Evolutionary conservation across 1,140 invertebrate species (phyloP), one percentile per base, ranked within the genome.

Genomic region (Plectrocnemia conspersa): DNA sequence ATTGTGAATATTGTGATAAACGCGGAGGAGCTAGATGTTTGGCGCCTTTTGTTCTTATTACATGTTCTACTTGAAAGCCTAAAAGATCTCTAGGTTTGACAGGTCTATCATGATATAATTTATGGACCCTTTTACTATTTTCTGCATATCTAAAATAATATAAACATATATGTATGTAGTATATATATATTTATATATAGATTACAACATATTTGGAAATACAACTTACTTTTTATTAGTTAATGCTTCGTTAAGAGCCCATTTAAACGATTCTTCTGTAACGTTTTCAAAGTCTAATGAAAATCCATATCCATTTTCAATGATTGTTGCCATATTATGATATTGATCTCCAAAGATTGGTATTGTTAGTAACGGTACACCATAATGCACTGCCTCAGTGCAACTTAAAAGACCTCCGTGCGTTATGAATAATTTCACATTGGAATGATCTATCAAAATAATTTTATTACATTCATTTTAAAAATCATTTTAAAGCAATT

Each of bases 331-430:
- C 25, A 68, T 74, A 63, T 67, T 76, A 35, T 64, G 78, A 67
- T 45, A 64, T 71, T 78, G 66, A 44, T 74, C 68, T 2, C 66
- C 66, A n/a, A 68, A 64, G 3, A 73, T 54, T 2, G 69, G 68
- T 16, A 70, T 59, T 1, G 63, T 59, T 1, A 72, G 13, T 5
- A 66, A 41, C 0, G 68, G 69, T 3, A 71, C 64, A 0, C 68
- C 68, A 25, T 63, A 56, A 7, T 64, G 58, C 1, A 63, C 58
- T 1, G 65, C 61, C 61, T 71, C 69, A 6, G 70, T 73, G 13
- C 72, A 54, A 27, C 78, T 74, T 5, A 78, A 68, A 7, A 76
- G 61, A 6, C 80, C 80, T 50, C 77, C 78, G 57, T 80, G 80
- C 4, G 75, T 74, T 15, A 82, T 73, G 57, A 82, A 81, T 0